Conservation (phyloP, 2,113 vertebrate species). For the Erythrolamprus reginae region DNA sequence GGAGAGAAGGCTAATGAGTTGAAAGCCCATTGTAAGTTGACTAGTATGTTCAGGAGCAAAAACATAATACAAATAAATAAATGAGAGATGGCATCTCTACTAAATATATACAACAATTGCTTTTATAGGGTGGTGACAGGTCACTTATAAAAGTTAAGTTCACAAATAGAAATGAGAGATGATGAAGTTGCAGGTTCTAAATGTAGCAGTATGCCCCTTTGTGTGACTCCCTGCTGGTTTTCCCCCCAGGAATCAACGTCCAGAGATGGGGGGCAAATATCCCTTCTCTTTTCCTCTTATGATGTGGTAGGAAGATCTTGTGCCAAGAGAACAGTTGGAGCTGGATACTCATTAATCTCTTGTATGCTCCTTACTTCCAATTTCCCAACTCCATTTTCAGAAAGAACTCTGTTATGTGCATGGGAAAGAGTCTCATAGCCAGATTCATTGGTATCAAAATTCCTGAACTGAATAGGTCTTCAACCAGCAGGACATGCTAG, state of each 20-base stretch:
- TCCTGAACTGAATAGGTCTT: background rate
- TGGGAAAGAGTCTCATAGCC: constrained; percentile 1
- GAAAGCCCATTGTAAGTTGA: background rate
- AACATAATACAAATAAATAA: background rate
- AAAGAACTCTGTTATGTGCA: background rate
- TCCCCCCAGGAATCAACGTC: background rate
- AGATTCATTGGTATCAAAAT: background rate
- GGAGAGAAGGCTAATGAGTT: background rate
- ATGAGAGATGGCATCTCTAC: background rate
- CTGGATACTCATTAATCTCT: background rate
- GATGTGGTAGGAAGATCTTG: background rate
- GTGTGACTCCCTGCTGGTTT: background rate
- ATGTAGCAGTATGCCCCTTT: background rate
- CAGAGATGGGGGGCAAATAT: background rate
- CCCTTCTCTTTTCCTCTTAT: background rate
- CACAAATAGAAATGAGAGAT: background rate
- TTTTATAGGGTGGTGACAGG: background rate
- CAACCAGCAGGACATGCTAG: background rate
- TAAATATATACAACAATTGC: background rate
- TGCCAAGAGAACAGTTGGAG: background rate
- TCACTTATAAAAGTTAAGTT: background rate
- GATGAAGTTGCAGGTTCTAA: background rate
- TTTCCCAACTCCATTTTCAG: background rate
- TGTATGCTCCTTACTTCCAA: background rate
- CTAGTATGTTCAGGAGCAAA: background rate